Conservation (phyloP, 1,140 invertebrate genomes). For the Mactra quadrangularis region DNA sequence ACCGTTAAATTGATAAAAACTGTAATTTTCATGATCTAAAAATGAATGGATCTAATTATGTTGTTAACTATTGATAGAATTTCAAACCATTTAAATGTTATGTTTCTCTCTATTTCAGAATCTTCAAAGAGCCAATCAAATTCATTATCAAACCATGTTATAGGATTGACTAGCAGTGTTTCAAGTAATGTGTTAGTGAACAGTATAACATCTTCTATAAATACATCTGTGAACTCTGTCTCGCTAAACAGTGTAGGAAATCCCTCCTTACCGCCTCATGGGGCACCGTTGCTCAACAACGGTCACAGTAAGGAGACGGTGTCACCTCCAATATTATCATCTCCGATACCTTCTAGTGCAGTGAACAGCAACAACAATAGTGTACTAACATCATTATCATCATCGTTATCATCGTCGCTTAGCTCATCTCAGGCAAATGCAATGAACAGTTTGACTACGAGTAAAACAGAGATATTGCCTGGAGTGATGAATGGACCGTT, state of each 20-base stretch:
- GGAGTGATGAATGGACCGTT: constrained; percentile 80
- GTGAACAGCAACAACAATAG: constrained; percentile 65
- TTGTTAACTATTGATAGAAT: too few relatives aligned
- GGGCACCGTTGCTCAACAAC: constrained; percentile 42
- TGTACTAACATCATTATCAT: constrained; percentile 67
- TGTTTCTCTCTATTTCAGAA: constrained; percentile 79
- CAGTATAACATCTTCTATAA: constrained; percentile 64
- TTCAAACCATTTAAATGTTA: too few relatives aligned
- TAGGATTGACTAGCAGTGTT: constrained; percentile 56
- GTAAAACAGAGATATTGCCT: constrained; percentile 70
- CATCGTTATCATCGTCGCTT: constrained; percentile 59
- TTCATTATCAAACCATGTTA: constrained; percentile 73
- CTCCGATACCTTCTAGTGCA: constrained; percentile 28
- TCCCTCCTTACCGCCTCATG: constrained; percentile 71
- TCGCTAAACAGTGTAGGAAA: constrained; percentile 79
- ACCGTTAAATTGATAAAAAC: too few relatives aligned
- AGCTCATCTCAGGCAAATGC: constrained; percentile 72
- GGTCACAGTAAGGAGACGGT: constrained; percentile 61
- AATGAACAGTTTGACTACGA: constrained; percentile 71
- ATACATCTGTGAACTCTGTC: constrained; percentile 75
- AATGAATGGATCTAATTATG: too few relatives aligned
- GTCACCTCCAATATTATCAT: constrained; percentile 73
- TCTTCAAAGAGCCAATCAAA: constrained; percentile 78
- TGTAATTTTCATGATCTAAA: too few relatives aligned
- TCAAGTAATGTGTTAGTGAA: constrained; percentile 70